Evolutionary conservation across 2,113 vertebrate species (phyloP).

Genomic region (Sphaerodactylus townsendi): DNA sequence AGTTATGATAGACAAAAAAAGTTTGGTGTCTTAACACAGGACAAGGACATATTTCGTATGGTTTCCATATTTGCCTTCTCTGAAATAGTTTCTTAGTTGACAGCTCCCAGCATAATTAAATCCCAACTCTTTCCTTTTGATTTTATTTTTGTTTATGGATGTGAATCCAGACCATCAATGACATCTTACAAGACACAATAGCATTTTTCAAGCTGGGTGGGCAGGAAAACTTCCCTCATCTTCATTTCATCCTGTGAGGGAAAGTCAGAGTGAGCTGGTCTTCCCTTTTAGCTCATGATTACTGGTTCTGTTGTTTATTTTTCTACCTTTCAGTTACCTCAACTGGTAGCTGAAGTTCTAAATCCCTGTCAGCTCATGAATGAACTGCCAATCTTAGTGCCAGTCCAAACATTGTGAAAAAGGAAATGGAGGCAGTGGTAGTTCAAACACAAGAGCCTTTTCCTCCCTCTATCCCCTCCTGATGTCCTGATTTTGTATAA

Average conservation of each 20-base stretch:
- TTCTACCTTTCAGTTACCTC: constrained; percentile 7
- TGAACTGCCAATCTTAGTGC: constrained; percentile 2
- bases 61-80: not conserved
- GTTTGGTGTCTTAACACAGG: not conserved
- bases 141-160: constrained; percentile 1
- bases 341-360: constrained; percentile 19
- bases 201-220: not conserved
- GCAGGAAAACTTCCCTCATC: not conserved
- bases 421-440: not conserved
- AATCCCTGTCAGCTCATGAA: not conserved
- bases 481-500: constrained; percentile 15
- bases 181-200: constrained; percentile 7
- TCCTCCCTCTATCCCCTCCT: not conserved
- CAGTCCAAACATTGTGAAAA: constrained; percentile 14
- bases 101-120: not conserved
- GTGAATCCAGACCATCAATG: not conserved
- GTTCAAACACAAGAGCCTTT: not conserved
- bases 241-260: not conserved
- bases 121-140: not conserved
- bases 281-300: not conserved
- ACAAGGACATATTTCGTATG: not conserved
- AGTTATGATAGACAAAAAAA: not conserved
- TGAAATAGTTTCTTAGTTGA: not conserved
- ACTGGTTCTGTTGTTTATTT: constrained; percentile 12
- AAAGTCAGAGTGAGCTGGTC: not conserved